Conservation (phyloP, 1,140 invertebrate species). For the Sinonovacula constricta region DNA sequence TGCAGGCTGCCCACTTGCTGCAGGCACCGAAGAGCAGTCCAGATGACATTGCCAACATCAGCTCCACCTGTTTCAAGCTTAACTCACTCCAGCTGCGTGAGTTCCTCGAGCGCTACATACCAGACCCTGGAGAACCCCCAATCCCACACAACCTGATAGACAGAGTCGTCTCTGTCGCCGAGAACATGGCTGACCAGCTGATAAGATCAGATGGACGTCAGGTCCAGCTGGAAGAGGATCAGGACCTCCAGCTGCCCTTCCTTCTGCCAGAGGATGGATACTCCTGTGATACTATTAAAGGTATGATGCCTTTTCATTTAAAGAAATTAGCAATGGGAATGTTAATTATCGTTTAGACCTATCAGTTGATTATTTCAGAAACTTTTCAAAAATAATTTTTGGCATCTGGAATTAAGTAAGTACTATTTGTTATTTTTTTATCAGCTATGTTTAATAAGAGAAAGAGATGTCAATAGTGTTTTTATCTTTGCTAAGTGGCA, state of each 20-base stretch:
- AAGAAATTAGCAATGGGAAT: no score
- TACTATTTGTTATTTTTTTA: no score
- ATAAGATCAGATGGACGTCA: constrained; percentile 93
- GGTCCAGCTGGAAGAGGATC: constrained; percentile 88
- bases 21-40: constrained; percentile 91
- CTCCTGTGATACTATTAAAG: constrained; percentile 96
- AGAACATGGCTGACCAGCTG: constrained; percentile 95
- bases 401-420: no score
- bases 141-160: constrained; percentile 76
- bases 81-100: constrained; percentile 94
- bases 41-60: constrained; percentile 93
- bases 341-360: no score
- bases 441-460: no score
- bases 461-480: no score
- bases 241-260: constrained; percentile 92
- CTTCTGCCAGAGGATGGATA: constrained; percentile 98
- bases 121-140: constrained; percentile 83
- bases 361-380: no score
- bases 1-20: constrained; percentile 80
- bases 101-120: constrained; percentile 90
- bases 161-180: constrained; percentile 86
- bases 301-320: no score
- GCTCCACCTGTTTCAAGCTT: constrained; percentile 97
- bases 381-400: no score
- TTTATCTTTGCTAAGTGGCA: no score